Evolutionary conservation across 92 coral and sea anemone genomes (phyloP).

Genomic region (Palythoa grandiflora): DNA sequence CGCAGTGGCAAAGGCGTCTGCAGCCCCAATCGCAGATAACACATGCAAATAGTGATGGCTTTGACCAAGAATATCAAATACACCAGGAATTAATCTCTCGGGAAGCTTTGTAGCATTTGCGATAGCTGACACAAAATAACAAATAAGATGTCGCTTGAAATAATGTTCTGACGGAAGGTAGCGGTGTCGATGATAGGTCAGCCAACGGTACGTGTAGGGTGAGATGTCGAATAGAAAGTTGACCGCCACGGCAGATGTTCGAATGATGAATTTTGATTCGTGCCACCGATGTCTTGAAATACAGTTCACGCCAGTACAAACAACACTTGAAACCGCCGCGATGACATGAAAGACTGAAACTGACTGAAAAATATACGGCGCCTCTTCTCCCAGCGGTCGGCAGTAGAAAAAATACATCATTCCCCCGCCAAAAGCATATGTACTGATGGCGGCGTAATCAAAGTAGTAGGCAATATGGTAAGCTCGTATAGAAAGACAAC

Average conservation of each 20-base stretch:
- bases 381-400: conserved; percentile 51
- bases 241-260: conserved; percentile 16
- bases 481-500: conserved; percentile 54
- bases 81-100: conserved; percentile 42
- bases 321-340: conserved; percentile 19
- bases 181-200: neutral
- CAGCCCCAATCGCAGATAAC: conserved; percentile 31
- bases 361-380: conserved; percentile 33
- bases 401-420: conserved; percentile 60
- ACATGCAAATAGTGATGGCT: conserved; percentile 38
- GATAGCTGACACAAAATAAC: conserved; percentile 38
- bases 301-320: conserved; percentile 31
- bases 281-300: conserved; percentile 48
- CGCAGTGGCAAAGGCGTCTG: conserved; percentile 38
- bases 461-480: conserved; percentile 54
- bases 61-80: conserved; percentile 39
- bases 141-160: conserved; percentile 41
- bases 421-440: conserved; percentile 56
- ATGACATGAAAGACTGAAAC: conserved; percentile 12
- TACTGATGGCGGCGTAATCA: conserved; percentile 63
- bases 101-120: conserved; percentile 42
- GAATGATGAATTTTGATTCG: conserved; percentile 18
- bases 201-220: conserved; percentile 38
- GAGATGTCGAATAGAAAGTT: conserved; percentile 19
- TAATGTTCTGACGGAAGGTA: conserved; percentile 5